A percentile compares a stretch with the other conserved stretches of the same genome.
These are phyloP conservation scores for Drosophila picticornis DNA, from an alignment of 2,888 invertebrate genomes.

Conservation along the genomic window DNA sequence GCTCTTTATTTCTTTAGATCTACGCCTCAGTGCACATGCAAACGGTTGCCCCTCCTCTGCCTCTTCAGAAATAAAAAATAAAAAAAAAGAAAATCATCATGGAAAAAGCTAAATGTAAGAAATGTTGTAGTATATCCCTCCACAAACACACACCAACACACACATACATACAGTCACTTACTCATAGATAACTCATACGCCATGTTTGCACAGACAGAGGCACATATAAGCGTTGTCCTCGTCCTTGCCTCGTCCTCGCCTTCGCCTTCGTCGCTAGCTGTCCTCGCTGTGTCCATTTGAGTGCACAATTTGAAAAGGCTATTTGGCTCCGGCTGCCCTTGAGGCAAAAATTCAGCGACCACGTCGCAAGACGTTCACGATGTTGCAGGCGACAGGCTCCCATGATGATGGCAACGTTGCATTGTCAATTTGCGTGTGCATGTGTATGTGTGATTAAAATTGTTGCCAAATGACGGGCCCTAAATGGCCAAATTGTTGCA, in stretches of 20 bases:
- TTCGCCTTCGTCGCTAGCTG: slow-evolving; percentile 33
- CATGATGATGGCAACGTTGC: slow-evolving; percentile 41
- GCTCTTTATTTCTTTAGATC: slow-evolving; percentile 79
- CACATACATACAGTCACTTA: slow-evolving; percentile 17
- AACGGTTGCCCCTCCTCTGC: slow-evolving; percentile 50
- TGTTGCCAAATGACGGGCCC: slow-evolving; percentile 47
- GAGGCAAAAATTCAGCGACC: slow-evolving; percentile 49
- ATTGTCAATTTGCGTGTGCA: slow-evolving; percentile 52
- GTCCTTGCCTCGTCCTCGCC: slow-evolving; percentile 10
- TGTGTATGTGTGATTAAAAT: slow-evolving; percentile 41
- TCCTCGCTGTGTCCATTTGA: slow-evolving; percentile 75
- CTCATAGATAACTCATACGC: slow-evolving; percentile 59
- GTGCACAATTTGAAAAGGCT: slow-evolving; percentile 80
- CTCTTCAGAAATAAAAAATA: slow-evolving; percentile 22
- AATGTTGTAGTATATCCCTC: slow-evolving; percentile 47
- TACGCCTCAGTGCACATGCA: slow-evolving; percentile 80
- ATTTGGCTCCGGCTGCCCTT: slow-evolving; percentile 68
- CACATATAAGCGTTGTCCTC: slow-evolving; percentile 20
- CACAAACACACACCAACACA: slow-evolving; percentile 15
- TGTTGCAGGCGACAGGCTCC: slow-evolving; percentile 22
- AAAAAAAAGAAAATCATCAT: slow-evolving; percentile 31
- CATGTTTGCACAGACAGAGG: slow-evolving; percentile 46
- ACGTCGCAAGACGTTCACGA: slow-evolving; percentile 19
- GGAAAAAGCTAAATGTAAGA: slow-evolving; percentile 52
- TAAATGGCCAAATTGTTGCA: slow-evolving; percentile 52